Conservation (phyloP, 2,797 vertebrate genomes). For the Bradypodion pumilum region DNA sequence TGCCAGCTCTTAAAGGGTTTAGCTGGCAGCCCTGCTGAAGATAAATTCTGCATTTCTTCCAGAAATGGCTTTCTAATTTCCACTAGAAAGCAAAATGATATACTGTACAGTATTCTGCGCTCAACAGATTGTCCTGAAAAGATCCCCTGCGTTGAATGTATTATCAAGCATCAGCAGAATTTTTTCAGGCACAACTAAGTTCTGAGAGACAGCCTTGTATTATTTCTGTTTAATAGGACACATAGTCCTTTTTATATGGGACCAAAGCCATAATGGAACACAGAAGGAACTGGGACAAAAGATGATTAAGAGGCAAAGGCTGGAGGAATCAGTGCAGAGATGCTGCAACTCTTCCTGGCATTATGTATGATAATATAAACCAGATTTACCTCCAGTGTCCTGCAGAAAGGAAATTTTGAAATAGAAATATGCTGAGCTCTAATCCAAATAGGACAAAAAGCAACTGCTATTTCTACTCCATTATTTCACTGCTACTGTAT, state of each 20-base stretch:
- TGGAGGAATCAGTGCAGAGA: background rate
- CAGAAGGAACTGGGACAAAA: background rate
- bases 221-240: background rate
- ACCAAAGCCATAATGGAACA: background rate
- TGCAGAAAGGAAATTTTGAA: background rate
- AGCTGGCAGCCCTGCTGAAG: background rate
- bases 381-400: background rate
- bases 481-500: background rate
- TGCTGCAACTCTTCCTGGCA: background rate
- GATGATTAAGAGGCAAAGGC: background rate
- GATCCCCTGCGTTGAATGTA: background rate
- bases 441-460: background rate
- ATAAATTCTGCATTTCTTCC: background rate
- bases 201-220: background rate
- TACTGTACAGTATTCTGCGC: too few relatives aligned
- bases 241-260: background rate
- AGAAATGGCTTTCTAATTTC: background rate
- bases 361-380: background rate
- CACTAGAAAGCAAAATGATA: background rate
- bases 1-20: background rate
- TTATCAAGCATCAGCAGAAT: background rate
- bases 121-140: background rate
- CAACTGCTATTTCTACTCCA: background rate
- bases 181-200: background rate
- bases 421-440: background rate